A percentile compares a stretch with the other conserved stretches of the same genome.
phyloP scores from a whole-genome alignment of 23 tunicate species.

The Aplidium turbinatum region DNA sequence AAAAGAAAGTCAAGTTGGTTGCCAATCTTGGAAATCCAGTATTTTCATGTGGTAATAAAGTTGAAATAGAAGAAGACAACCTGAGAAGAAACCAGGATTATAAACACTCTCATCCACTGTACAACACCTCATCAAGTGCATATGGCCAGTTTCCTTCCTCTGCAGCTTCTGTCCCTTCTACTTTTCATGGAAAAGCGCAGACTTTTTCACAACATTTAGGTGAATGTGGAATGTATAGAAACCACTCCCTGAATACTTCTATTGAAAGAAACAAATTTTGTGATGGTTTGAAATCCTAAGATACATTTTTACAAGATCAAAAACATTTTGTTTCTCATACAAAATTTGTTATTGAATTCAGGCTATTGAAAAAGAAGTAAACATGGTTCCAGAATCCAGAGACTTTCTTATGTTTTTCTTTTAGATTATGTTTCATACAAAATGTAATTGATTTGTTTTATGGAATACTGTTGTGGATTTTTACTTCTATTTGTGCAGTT shows the following conservation, averaged over 20 bases:
- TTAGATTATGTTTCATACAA: no score
- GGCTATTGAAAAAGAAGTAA: no score
- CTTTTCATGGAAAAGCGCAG: constrained; percentile 61
- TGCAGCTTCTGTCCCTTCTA: constrained; percentile 51
- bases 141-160: constrained; percentile 69
- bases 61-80: constrained; percentile 51
- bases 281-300: constrained; percentile 50
- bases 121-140: constrained; percentile 52
- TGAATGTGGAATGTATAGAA: constrained; percentile 80
- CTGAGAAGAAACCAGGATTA: constrained; percentile 38
- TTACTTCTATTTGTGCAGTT: no score
- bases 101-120: constrained; percentile 57
- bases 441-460: no score
- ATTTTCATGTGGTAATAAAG: constrained; percentile 56
- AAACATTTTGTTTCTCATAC: neutral
- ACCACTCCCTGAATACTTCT: constrained; percentile 71
- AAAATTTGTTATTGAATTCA: neutral
- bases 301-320: no score
- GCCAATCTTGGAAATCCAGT: constrained; percentile 65
- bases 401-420: no score
- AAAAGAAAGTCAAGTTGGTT: constrained; percentile 12
- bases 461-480: no score
- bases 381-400: no score
- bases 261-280: constrained; percentile 71
- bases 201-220: constrained; percentile 69